Percentiles rank a stretch among this genome's conserved stretches.
phyloP scores from a whole-genome alignment of 2,113 vertebrate species.

The Parotia lawesii region DNA sequence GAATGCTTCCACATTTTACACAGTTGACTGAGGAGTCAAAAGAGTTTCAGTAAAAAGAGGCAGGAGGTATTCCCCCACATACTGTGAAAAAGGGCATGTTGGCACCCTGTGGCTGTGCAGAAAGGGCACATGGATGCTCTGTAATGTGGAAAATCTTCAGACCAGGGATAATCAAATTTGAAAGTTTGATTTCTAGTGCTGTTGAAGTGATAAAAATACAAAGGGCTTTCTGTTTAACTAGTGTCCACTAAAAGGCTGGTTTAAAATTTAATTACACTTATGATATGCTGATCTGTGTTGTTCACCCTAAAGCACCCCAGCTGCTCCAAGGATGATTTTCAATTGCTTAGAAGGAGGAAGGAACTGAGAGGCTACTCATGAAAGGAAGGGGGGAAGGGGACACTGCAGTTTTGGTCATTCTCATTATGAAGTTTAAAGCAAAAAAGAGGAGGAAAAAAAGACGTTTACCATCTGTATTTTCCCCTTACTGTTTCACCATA shows the following conservation, averaged over 20 bases:
- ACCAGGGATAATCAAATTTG: background rate
- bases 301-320: background rate
- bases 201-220: background rate
- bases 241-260: background rate
- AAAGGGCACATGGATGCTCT: background rate
- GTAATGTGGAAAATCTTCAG: background rate
- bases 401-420: background rate
- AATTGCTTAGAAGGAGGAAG: background rate
- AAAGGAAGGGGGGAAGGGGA: background rate
- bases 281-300: background rate
- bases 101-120: background rate
- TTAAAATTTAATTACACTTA: slow-evolving; percentile 5
- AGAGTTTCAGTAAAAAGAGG: background rate
- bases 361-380: background rate
- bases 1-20: background rate
- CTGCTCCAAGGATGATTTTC: background rate
- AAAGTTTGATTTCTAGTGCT: background rate
- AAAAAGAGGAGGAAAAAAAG: background rate
- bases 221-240: background rate
- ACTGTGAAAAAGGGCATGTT: background rate
- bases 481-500: background rate
- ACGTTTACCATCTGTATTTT: background rate
- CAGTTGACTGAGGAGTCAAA: background rate
- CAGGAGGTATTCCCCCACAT: background rate
- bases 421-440: background rate